Evolutionary conservation across 2,797 vertebrate species (phyloP), one percentile per base, ranked within the genome.

Genomic region (Pyrocephalus nanus): DNA sequence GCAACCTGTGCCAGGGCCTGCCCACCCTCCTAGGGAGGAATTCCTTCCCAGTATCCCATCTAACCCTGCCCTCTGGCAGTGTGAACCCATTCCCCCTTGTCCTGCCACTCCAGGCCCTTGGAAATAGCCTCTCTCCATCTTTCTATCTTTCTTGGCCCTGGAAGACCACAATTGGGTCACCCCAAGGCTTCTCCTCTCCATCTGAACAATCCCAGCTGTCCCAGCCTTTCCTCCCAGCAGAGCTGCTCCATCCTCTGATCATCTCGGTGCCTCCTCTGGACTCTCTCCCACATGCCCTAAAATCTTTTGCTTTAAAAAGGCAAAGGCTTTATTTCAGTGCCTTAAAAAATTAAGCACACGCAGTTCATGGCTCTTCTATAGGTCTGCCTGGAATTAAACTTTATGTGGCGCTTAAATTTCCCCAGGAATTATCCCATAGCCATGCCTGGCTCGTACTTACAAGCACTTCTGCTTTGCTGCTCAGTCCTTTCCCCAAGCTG

Each of bases 401-500:
- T 88, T 9, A 45, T 12, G 23, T 27, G 67, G 64, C 10, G 20
- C n/a, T 58, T 54, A 38, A 77, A 72, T 72, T 29, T 34, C 58
- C 30, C 43, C 40, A 21, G 62, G 50, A 86, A 61, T 72, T 69
- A 90, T 61, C 75, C 48, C n/a, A 11, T 32, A 17, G 64, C 19
- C 61, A 79, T 17, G 48, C n/a, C 40, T 21, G 34, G 38, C 40
- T 79, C 62, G 29, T 96, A 98, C 99, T 99, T 95, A 99, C 99
- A 95, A 99, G 98, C n/a, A 99, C 98, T 4, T 99, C 98, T 16
- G 99, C 98, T 53, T 98, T 99, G 97, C 98, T 99, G 95, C 98
- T 99, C 90, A 99, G 96, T 19, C 99, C 99, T 93, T 98, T 98
- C 15, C 99, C 99, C n/a, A n/a, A n/a, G n/a, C n/a, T n/a, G n/a